A percentile compares a stretch with the other conserved stretches of the same genome.
phyloP scores from a whole-genome alignment of 2,797 vertebrate species.

The Brachymystax lenok region DNA sequence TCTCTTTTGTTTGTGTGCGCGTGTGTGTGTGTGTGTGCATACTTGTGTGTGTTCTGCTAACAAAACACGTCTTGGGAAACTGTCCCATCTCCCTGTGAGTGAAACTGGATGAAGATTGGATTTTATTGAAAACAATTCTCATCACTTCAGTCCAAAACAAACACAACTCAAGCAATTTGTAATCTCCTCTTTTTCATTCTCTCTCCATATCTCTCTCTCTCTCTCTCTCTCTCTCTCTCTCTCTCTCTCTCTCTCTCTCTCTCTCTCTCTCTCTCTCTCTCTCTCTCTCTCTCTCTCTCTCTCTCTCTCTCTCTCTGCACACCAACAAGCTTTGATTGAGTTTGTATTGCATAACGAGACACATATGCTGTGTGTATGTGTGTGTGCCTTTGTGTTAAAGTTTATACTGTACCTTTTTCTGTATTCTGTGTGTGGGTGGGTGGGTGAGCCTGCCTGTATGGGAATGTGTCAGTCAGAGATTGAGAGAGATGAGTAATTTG shows the following conservation, averaged over 20 bases:
- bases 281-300: too few species aligned
- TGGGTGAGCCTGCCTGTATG: conserved; percentile 1
- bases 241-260: neutral
- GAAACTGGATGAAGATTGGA: neutral
- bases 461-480: neutral
- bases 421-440: neutral
- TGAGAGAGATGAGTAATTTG: neutral
- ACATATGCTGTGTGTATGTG: neutral
- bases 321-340: too few species aligned
- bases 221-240: neutral
- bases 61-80: neutral
- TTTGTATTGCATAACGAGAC: too few species aligned
- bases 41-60: neutral
- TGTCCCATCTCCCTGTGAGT: neutral
- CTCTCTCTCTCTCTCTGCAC: too few species aligned
- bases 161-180: neutral
- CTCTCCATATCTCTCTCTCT: neutral
- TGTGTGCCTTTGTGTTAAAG: neutral
- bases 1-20: neutral
- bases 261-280: conserved; percentile 5
- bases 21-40: neutral
- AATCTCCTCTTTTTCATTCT: neutral
- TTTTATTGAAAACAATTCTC: conserved; percentile 4
- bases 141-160: neutral
- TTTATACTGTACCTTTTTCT: too few species aligned